A percentile compares a stretch with the other conserved stretches of the same genome.
These are phyloP conservation scores for Anadara kagoshimensis DNA, from an alignment of 1,140 invertebrate species.

Conservation along the genomic window DNA sequence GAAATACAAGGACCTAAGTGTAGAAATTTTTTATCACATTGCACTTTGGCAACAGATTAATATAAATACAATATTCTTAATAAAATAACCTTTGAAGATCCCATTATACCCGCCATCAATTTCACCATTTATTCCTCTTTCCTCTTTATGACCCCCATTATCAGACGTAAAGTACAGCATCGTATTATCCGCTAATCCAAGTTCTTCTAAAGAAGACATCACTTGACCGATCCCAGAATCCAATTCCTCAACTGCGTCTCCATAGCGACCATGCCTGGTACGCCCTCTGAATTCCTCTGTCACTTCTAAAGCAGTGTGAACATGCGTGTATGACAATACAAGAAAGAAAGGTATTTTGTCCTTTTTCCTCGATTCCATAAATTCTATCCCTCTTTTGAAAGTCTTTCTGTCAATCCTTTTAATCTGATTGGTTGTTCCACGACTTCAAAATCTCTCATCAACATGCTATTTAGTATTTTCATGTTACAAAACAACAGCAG, in stretches of 20 bases:
- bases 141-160: slow-evolving; percentile 74
- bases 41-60: no score
- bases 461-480: slow-evolving; percentile 64
- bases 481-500: slow-evolving; percentile 52
- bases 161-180: slow-evolving; percentile 76
- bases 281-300: slow-evolving; percentile 49
- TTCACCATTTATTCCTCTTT: slow-evolving; percentile 60
- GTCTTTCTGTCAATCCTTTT: slow-evolving; percentile 51
- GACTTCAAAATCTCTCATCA: slow-evolving; percentile 65
- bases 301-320: slow-evolving; percentile 54
- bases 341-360: slow-evolving; percentile 60
- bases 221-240: slow-evolving; percentile 74
- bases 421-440: slow-evolving; percentile 68
- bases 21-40: no score
- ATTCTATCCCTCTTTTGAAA: slow-evolving; percentile 57
- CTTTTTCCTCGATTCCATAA: slow-evolving; percentile 46
- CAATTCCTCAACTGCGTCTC: slow-evolving; percentile 74
- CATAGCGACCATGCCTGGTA: slow-evolving; percentile 68
- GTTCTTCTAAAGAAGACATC: slow-evolving; percentile 60
- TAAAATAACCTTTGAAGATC: slow-evolving; percentile 59
- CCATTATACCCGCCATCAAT: slow-evolving; percentile 73
- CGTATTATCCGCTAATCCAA: slow-evolving; percentile 71
- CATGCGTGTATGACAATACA: slow-evolving; percentile 61
- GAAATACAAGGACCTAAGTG: no score
- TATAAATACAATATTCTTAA: no score